Evolutionary conservation across 2,113 vertebrate genomes (phyloP).

Genomic region (Plotosus lineatus): DNA sequence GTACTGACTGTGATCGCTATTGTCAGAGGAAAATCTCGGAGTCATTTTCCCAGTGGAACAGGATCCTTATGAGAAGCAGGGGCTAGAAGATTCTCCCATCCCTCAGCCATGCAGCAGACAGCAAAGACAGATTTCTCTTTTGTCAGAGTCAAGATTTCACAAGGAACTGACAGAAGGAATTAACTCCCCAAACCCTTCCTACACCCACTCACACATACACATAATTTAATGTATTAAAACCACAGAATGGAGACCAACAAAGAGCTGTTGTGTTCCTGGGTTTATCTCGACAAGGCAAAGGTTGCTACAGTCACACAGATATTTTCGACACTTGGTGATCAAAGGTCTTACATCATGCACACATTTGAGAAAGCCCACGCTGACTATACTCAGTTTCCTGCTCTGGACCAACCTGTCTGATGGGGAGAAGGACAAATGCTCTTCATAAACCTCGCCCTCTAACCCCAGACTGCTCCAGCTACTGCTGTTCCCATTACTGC

Average conservation of each 20-base stretch:
- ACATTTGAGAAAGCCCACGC: constrained; percentile 61
- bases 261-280: constrained; percentile 37
- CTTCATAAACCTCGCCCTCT: constrained; percentile 97
- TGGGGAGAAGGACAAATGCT: constrained; percentile 95
- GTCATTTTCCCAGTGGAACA: constrained; percentile 38
- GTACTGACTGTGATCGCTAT: constrained; percentile 9
- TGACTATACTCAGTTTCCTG: constrained; percentile 45
- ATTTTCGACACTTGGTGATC: constrained; percentile 58
- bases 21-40: constrained; percentile 19
- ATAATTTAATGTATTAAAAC: constrained; percentile 44
- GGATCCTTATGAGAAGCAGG: constrained; percentile 40
- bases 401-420: constrained; percentile 94
- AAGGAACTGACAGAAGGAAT: constrained; percentile 29
- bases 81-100: constrained; percentile 35
- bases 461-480: constrained; percentile 99
- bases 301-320: constrained; percentile 45
- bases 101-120: constrained; percentile 41
- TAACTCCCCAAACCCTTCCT: constrained; percentile 28
- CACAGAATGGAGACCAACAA: constrained; percentile 42
- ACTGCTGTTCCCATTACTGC: constrained; percentile 99
- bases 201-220: constrained; percentile 37
- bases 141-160: constrained; percentile 23
- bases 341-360: constrained; percentile 80
- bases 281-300: constrained; percentile 42
- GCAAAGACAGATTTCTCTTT: constrained; percentile 35